Evolutionary conservation across 2,888 invertebrate species (phyloP), one percentile per base, ranked within the genome.

Genomic region (Drosophila siamana): DNA sequence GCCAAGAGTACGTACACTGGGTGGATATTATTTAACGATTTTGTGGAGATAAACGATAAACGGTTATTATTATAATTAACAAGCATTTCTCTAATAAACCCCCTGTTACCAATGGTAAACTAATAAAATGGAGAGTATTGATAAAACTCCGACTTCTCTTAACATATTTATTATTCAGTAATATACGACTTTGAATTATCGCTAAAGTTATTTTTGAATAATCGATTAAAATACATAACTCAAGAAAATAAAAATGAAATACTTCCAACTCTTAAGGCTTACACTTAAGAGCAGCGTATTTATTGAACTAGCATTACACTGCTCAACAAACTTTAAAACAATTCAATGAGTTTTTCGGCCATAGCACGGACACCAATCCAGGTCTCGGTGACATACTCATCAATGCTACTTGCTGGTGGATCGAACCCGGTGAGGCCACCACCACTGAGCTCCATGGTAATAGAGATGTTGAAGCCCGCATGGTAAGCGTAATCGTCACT

Each of bases 401-500:
- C 88, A 70, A 95, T 95, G 51, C 93, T 92, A 0, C 84, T 86
- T 0, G 94, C 93, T 6, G 94, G 93, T 1, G 95, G 92, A 86
- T 94, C 92, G 86, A 95, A 95, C 0, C 95, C 95, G 0, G 86
- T 87, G 6, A 89, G 77, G 3, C 95, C 93, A 44, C 94, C 94
- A 2, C 59, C 74, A 0, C 95, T 94, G 44, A 96, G 86, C 87
- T 95, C 95, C 80, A 94, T 93, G 0, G 95, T 95, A 70, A 94
- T 95, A 0, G 94, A 87, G 7, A 95, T 90, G 4, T 94, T 93
- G 41, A 95, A 93, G 1, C 94, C 94, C 9, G 89, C 93, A 56
- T 74, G 47, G 90, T 94, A 94, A 0, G 94, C 94, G 90, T 94
- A 96, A 75, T 96, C 95, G 82, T 95, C 94, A 76, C 95, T 93